phyloP scores from a whole-genome alignment of 2,113 vertebrate species.

The Rissa tridactyla region DNA sequence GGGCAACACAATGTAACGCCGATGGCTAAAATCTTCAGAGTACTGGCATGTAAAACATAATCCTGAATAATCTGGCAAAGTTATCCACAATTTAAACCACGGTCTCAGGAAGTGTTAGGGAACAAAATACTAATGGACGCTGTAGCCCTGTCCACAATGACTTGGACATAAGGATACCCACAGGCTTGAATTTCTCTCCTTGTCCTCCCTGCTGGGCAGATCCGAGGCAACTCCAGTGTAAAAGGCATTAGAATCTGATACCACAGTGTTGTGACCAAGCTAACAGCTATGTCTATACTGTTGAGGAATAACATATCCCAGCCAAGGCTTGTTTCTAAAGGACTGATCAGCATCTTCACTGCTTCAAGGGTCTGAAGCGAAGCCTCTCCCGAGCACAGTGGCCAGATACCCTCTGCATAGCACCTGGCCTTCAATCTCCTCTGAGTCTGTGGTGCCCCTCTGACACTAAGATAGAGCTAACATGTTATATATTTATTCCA shows the following conservation, averaged over 20 bases:
- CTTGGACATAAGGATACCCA: neutral
- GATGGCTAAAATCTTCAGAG: neutral
- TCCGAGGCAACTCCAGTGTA: neutral
- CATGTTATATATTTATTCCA: neutral
- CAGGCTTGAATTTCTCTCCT: neutral
- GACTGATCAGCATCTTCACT: neutral
- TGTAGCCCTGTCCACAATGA: neutral
- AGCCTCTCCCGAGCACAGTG: fast-evolving
- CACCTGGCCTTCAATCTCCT: neutral
- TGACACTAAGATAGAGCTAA: neutral
- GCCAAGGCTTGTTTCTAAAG: neutral
- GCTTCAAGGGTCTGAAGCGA: neutral
- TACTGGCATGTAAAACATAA: neutral
- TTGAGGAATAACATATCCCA: neutral
- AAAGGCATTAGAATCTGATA: neutral
- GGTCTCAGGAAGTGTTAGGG: neutral
- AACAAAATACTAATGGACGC: neutral
- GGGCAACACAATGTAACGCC: neutral
- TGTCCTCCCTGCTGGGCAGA: neutral
- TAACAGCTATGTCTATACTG: neutral
- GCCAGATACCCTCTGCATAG: neutral
- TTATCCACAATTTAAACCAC: neutral
- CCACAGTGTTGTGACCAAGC: neutral
- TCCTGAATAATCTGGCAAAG: neutral
- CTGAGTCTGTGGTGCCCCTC: neutral